Base-by-base conservation (phyloP, 1,140 invertebrate genomes). In the Ladona fulva region DNA sequence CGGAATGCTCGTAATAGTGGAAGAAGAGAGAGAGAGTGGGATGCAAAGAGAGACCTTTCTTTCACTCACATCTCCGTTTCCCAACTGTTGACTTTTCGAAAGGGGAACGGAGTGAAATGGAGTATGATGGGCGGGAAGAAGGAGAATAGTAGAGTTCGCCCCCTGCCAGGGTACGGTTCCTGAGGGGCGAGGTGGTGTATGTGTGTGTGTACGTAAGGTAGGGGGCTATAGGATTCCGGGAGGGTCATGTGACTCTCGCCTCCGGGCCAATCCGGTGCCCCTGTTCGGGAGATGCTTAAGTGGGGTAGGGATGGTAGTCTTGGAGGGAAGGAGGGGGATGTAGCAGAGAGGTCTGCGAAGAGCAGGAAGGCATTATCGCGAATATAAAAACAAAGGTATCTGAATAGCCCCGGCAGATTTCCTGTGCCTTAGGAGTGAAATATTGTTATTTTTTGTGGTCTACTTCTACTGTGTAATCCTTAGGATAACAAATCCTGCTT, bases 191-290 rank as follows among this genome's bases (percentile, higher is more conserved):
- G 44, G 44, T 11, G 44, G 44, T 10, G 44, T 11, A 10, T 66
- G 52, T 66, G 12, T 5, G 52, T 66, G 52, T 12, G 52, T 16
- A 22, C 5, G 29, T 37, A 37, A 37, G 29, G 29, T 37, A 5
- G 29, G n/a, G 52, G 52, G n/a, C 52, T 66, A 66, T 66, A 66
- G 52, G 52, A 66, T 66, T 66, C 52, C n/a, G 52, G 52, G 52
- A 19, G 52, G 52, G 52, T 66, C 52, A 66, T 66, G 52, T 66
- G 52, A 66, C 52, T 66, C 52, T 66, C 16, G 52, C 52, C 52
- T 66, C 14, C 52, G 52, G 52, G 52, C 52, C 52, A 66, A 66
- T 66, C 52, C 52, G 52, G 52, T 66, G 3, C 5, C 52, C 52
- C 3, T 66, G 52, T 66, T 19, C 10, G 44, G 10, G 44, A 52